phyloP scores from a whole-genome alignment of 2,888 invertebrate species.

The Habrosyne pyritoides region DNA sequence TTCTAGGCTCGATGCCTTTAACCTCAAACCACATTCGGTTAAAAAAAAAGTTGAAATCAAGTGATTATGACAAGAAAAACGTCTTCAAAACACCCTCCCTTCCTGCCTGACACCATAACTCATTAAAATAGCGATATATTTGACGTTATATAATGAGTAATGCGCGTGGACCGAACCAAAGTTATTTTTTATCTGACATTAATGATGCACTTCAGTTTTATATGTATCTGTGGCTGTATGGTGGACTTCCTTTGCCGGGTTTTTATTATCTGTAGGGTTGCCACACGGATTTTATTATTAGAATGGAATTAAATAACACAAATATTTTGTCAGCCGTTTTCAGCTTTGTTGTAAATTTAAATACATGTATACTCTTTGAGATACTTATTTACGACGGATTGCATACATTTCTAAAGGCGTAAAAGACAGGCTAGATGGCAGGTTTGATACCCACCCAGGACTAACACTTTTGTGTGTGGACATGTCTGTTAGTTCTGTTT shows the following conservation, averaged over 20 bases:
- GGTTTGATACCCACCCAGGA: no score
- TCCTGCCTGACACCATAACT: neutral
- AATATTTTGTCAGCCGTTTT: no score
- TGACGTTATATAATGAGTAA: neutral
- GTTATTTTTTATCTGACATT: neutral
- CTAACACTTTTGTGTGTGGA: no score
- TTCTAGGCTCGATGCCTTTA: no score
- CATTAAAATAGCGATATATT: neutral
- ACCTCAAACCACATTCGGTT: no score
- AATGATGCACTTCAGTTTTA: neutral
- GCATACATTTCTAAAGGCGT: no score
- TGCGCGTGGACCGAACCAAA: neutral
- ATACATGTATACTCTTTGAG: neutral
- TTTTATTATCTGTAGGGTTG: neutral
- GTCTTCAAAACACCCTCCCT: neutral
- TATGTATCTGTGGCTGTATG: neutral
- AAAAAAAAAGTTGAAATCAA: no score
- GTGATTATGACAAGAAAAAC: neutral
- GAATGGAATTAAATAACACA: neutral
- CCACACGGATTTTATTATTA: neutral
- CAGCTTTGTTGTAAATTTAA: no score
- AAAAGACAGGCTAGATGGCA: no score
- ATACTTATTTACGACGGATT: no score
- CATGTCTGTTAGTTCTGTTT: no score
- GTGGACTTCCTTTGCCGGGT: neutral